Conservation (phyloP, 2,113 vertebrate species). For the Hippocampus zosterae region DNA sequence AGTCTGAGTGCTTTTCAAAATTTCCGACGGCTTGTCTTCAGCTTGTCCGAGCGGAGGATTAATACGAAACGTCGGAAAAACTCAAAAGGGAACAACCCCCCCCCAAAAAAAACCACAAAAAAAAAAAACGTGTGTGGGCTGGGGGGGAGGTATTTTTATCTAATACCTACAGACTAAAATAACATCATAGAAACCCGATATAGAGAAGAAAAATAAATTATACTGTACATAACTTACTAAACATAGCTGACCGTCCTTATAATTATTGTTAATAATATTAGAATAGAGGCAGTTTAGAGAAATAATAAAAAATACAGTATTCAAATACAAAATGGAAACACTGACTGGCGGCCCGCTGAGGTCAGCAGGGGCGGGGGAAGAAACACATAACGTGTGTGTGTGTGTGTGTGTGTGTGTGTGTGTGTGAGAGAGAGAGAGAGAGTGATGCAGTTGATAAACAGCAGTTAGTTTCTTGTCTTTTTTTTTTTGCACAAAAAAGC, state of each 20-base stretch:
- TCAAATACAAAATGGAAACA: slow-evolving; percentile 83
- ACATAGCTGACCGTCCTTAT: slow-evolving; percentile 90
- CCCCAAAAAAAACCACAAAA: not conserved
- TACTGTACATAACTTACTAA: slow-evolving; percentile 99
- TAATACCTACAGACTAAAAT: slow-evolving; percentile 86
- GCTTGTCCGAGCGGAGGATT: slow-evolving; percentile 59
- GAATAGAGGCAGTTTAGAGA: slow-evolving; percentile 96
- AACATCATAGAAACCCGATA: slow-evolving; percentile 80
- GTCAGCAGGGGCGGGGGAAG: slow-evolving; percentile 69
- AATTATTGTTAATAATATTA: slow-evolving; percentile 91
- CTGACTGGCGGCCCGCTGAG: slow-evolving; percentile 79
- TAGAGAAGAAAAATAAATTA: slow-evolving; percentile 95
- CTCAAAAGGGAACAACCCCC: slow-evolving; percentile 50
- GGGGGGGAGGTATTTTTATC: slow-evolving; percentile 59
- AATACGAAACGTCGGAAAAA: slow-evolving; percentile 74
- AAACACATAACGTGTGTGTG: slow-evolving; percentile 44
- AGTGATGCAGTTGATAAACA: slow-evolving; percentile 35
- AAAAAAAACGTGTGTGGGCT: not conserved
- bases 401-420: slow-evolving; percentile 27
- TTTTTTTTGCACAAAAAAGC: not conserved
- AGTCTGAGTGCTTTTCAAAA: slow-evolving; percentile 93
- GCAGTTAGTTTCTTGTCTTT: slow-evolving; percentile 26
- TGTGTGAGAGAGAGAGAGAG: not conserved
- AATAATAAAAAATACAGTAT: slow-evolving; percentile 84
- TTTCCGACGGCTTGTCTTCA: slow-evolving; percentile 69